phyloP scores from a whole-genome alignment of 2,797 vertebrate species.

The Halcyon chelicuti region DNA sequence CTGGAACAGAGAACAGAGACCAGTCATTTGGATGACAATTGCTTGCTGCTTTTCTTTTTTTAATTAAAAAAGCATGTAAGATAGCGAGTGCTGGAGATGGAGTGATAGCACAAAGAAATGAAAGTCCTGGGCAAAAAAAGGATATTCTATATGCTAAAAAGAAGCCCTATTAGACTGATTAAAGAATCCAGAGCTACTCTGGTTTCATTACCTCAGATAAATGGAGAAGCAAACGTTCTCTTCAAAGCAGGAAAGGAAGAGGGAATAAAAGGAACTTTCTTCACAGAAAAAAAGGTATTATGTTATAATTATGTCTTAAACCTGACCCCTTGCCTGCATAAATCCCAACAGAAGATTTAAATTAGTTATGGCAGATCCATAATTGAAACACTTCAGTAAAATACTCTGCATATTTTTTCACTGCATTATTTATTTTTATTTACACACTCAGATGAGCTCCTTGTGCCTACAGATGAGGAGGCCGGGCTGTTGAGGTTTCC shows the following conservation, averaged over 20 bases:
- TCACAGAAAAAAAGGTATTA: neutral
- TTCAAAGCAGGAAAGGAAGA: conserved; percentile 10
- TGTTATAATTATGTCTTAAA: neutral
- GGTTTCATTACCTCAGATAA: conserved; percentile 22
- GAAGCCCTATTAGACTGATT: neutral
- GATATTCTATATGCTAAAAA: neutral
- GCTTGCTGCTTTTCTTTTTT: neutral
- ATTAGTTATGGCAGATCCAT: conserved; percentile 8
- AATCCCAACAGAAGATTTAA: neutral
- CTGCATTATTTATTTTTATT: conserved; percentile 69
- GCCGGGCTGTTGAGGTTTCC: conserved; percentile 9
- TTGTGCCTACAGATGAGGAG: conserved; percentile 39
- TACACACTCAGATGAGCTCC: conserved; percentile 40
- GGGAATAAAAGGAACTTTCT: neutral
- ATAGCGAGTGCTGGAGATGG: neutral
- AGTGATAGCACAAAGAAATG: neutral
- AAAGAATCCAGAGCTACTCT: neutral
- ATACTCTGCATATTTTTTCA: conserved; percentile 57
- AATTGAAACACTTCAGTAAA: conserved; percentile 30
- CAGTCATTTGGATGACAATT: neutral
- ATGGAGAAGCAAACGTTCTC: conserved; percentile 23
- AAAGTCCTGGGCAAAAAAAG: neutral
- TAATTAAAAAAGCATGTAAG: neutral
- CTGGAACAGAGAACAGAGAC: conserved; percentile 74
- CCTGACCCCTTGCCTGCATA: neutral